Evolutionary conservation across 2,113 vertebrate species (phyloP), one percentile per base, ranked within the genome.

Genomic region (Sinocyclocheilus rhinocerous): DNA sequence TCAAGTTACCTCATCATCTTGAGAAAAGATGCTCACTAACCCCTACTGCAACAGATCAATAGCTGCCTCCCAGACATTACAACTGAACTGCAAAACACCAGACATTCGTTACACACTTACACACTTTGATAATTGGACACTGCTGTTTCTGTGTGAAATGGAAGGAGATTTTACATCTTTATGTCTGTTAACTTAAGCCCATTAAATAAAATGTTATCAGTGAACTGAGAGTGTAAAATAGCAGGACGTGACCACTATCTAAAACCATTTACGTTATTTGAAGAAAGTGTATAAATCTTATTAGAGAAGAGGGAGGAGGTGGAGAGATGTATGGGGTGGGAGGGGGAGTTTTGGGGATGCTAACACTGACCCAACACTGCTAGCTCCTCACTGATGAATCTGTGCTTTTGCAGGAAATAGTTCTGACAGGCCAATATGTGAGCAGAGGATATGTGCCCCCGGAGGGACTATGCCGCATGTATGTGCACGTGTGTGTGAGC

Each of bases 1-100:
- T 33, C 52, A 61, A 55, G 82, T 89, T 86, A 80, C 59, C 85
- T 89, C 45, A 86, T 83, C 84, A 86, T 89, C 83, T 84, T 24
- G 29, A 84, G 77, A 86, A 84, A 86, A 80, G 85, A 82, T 80
- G 61, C 69, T 84, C 82, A 75, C 82, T 84, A 84, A 73, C 82
- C 82, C 69, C 26, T 36, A n/a, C 82, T 84, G 50, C 67, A 59
- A 84, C 52, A 57, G 69, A 84, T 84, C 82, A 84, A 84, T 84
- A 84, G 29, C 69, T 84, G 82, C 82, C 82, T 84, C 82, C 63
- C 26, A 50, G 81, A 82, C 81, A 82, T 50, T 70, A 36, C 29
- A 57, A 24, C 12, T 7, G 57, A 73, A 20, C 67, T 84, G 69
- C 13, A 36, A 59, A 39, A 73, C 61, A 73, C 73, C 22, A 84